Base-by-base conservation (phyloP, 2,888 invertebrate genomes). In the Drosophila phalerata region DNA sequence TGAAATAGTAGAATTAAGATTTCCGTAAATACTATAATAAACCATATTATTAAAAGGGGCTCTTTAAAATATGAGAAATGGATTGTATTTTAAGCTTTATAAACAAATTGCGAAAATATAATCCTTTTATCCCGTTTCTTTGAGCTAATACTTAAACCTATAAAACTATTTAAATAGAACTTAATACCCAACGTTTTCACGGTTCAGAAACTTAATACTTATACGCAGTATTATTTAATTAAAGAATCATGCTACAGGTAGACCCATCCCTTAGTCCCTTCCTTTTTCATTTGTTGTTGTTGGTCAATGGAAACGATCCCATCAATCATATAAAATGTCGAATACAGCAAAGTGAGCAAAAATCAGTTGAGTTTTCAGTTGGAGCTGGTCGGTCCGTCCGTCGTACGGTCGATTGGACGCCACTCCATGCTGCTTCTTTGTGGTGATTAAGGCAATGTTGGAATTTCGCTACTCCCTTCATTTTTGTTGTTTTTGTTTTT, bases 391-490 rank as follows among this genome's bases (percentile, higher is more conserved):
- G 38, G 15, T 37, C n/a, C 25, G 22, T 9, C 28, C 1, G 17
- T 11, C 45, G 53, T 51, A 10, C 38, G 51, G 37, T 43, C 15
- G 51, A n/a, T 56, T 52, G 48, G 67, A 65, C 57, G 43, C 61
- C 42, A 53, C 66, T 38, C 32, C 17, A 37, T 25, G 13, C 45
- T 19, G 55, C 38, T 19, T 34, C 45, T 47, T 56, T 69, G 37
- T 63, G 68, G 69, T 69, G 84, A 81, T 76, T 72, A 69, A 73
- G 69, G 77, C 64, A 53, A 58, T 45, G 49, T 60, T 73, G 82
- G 84, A 81, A 81, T 73, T 79, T 81, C 40, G 70, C 66, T 73
- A 64, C 62, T 73, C 67, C 76, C 77, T 85, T 87, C 53, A 72
- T 60, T 76, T 68, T 53, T 42, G 13, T 56, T 25, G 9, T 13